Conservation (phyloP, 1,140 invertebrate genomes). For the Conopomorpha cramerella region DNA sequence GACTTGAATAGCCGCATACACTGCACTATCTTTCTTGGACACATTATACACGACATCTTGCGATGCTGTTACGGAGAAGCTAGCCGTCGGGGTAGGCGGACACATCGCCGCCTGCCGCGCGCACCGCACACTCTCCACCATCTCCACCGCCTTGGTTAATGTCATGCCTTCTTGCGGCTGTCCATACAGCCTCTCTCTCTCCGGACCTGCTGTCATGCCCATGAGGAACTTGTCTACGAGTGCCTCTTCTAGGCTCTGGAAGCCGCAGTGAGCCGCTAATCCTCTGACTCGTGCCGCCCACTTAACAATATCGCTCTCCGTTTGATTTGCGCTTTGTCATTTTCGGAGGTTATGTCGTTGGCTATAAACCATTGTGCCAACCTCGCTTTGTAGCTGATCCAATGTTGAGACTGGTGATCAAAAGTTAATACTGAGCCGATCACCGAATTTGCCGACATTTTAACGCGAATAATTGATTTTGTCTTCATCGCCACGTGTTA, state of each 20-base stretch:
- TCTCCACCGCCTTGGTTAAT: too few species aligned
- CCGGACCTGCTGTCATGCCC: slow-evolving; percentile 7
- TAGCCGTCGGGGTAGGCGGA: too few species aligned
- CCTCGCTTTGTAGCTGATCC: too few species aligned
- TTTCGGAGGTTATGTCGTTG: too few species aligned
- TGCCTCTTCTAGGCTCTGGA: slow-evolving; percentile 8
- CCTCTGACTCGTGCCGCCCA: slow-evolving; percentile 4
- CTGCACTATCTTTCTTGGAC: slow-evolving; percentile 1
- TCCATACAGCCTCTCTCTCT: slow-evolving; percentile 12
- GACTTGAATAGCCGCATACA: slow-evolving; percentile 5
- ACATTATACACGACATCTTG: too few species aligned
- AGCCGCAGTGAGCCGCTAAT: too few species aligned
- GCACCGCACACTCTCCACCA: slow-evolving; percentile 6
- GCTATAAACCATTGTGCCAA: neutral
- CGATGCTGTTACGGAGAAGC: too few species aligned
- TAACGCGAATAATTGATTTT: too few species aligned
- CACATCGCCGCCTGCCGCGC: neutral
- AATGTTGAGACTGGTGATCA: too few species aligned
- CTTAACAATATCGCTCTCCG: slow-evolving; percentile 4
- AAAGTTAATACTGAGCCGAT: too few species aligned
- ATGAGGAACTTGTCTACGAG: slow-evolving; percentile 10
- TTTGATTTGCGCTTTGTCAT: slow-evolving; percentile 5
- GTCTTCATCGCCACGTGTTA: too few species aligned
- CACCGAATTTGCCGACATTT: too few species aligned
- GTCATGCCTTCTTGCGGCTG: slow-evolving; percentile 5